Percentiles rank a stretch among this genome's conserved stretches.
phyloP scores from a whole-genome alignment of 2,888 invertebrate species.

The Sarcophaga variegata region DNA sequence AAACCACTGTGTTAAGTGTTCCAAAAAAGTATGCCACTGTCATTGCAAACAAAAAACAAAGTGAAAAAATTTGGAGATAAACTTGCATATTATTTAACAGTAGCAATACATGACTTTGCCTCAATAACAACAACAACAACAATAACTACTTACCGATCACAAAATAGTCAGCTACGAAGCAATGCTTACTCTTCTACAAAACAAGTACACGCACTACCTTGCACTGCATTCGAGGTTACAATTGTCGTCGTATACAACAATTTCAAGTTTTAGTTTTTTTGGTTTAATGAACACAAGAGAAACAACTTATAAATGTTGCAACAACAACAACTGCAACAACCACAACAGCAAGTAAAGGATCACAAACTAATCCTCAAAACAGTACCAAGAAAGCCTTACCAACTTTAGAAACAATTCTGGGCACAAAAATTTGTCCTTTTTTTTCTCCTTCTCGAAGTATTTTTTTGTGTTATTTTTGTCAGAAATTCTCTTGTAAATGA shows the following conservation, averaged over 20 bases:
- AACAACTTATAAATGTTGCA: slow-evolving; percentile 48
- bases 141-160: slow-evolving; percentile 30
- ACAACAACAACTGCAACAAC: slow-evolving; percentile 17
- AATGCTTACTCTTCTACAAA: not conserved
- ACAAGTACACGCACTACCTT: slow-evolving; percentile 2
- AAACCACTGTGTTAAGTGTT: too few relatives aligned
- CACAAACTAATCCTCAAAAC: slow-evolving; percentile 31
- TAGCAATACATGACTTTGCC: too few relatives aligned
- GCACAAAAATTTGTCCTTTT: not conserved
- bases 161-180: not conserved
- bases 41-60: too few relatives aligned
- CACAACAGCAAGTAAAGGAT: not conserved
- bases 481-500: slow-evolving; percentile 1
- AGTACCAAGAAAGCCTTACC: not conserved
- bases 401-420: not conserved
- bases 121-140: too few relatives aligned
- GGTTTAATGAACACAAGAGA: slow-evolving; percentile 64
- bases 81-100: too few relatives aligned
- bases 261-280: slow-evolving; percentile 59
- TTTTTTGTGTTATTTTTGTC: not conserved
- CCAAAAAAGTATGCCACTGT: too few relatives aligned
- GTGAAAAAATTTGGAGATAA: too few relatives aligned
- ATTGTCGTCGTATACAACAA: slow-evolving; percentile 59
- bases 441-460: not conserved
- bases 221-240: slow-evolving; percentile 41